phyloP scores from a whole-genome alignment of 2,113 vertebrate genomes.

The Rhea americana region DNA sequence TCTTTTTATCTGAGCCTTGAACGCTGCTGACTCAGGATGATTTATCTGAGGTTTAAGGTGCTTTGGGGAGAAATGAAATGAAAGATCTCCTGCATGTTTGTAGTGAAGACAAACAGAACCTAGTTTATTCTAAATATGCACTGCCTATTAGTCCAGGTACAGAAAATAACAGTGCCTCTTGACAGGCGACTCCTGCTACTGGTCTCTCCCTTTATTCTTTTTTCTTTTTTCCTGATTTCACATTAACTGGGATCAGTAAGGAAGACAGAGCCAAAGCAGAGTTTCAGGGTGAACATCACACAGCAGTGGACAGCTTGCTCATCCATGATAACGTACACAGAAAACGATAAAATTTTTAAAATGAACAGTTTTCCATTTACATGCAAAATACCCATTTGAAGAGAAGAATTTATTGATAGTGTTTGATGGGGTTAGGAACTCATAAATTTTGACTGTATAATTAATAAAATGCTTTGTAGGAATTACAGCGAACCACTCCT shows the following conservation, averaged over 20 bases:
- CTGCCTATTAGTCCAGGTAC: not conserved
- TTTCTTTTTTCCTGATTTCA: not conserved
- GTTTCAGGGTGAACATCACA: constrained; percentile 9
- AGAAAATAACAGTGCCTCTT: not conserved
- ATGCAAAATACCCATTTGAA: not conserved
- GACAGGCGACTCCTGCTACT: not conserved
- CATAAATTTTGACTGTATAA: not conserved
- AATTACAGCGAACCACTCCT: not conserved
- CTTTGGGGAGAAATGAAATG: not conserved
- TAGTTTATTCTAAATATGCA: constrained; percentile 12
- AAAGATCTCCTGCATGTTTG: not conserved
- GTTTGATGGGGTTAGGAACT: not conserved
- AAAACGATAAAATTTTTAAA: not conserved
- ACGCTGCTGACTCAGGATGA: not conserved
- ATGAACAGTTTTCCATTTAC: not conserved
- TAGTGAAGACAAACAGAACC: not conserved
- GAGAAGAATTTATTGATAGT: not conserved
- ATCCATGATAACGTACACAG: not conserved
- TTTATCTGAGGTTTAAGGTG: not conserved
- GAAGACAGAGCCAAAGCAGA: not conserved
- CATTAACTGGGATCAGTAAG: not conserved
- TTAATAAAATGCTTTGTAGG: not conserved
- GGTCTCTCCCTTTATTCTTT: not conserved
- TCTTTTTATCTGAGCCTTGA: not conserved
- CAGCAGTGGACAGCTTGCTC: constrained; percentile 1